Evolutionary conservation across 2,113 vertebrate species (phyloP), one percentile per base, ranked within the genome.

Genomic region (Cephalopterus ornatus): DNA sequence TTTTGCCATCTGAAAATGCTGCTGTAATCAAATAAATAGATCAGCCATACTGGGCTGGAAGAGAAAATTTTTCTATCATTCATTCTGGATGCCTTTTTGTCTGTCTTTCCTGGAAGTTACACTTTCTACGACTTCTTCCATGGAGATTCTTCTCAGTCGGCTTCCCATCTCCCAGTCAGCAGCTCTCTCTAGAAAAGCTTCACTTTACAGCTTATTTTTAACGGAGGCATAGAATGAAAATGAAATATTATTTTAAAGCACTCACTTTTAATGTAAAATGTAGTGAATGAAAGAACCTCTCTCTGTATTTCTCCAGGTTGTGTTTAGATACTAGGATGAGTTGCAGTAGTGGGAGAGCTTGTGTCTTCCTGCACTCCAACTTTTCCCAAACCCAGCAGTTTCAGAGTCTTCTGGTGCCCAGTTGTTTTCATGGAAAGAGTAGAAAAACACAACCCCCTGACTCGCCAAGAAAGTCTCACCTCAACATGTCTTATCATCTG

Each of bases 241-340:
- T 42, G 17, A 61, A 93, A 90, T 94, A 92, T 35, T 85, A 78
- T 79, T 94, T 94, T 84, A 92, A 86, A 88, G 35, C 81, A 46
- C 71, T 78, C 62, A 61, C n/a, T 66, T 81, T 63, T 88, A 81
- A 41, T 32, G 8, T 85, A 37, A 65, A 92, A 86, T 37, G 17
- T 27, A 49, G 26, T 30, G 61, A 94, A 85, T 89, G 76, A 85
- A 91, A 91, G 74, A 91, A 70, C 42, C 33, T 65, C 27, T 91
- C 56, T 88, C 6, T 93, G 8, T 70, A 30, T n/a, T 47, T 80
- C 46, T 26, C 33, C 81, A 74, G 70, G 41, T 30, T 11, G 4
- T 76, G 50, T 82, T 94, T 88, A 67, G 49, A 5, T 79, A 44
- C 41, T 71, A 17, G 63, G 65, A 87, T 22, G 58, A 77, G 46